Evolutionary conservation across 2,797 vertebrate genomes (phyloP).

Genomic region (Eulemur rubriventer): DNA sequence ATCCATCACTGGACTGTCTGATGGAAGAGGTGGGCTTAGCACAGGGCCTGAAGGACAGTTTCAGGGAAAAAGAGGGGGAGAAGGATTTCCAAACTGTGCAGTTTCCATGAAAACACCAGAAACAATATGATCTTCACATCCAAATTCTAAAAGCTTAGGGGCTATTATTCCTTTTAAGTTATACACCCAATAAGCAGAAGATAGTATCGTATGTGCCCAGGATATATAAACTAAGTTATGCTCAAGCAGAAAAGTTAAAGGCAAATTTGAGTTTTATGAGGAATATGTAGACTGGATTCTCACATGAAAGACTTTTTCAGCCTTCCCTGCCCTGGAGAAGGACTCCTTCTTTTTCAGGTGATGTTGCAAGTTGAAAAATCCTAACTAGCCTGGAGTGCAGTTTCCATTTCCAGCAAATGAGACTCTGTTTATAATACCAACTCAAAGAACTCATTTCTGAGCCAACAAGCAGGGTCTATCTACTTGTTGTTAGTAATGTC

Average conservation of each 20-base stretch:
- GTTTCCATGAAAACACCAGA: not conserved
- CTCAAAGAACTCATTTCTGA: not conserved
- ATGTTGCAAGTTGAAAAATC: not conserved
- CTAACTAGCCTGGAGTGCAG: not conserved
- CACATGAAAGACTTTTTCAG: not conserved
- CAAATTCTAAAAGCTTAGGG: not conserved
- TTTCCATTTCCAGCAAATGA: not conserved
- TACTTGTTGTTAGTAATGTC: not conserved
- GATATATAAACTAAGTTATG: not conserved
- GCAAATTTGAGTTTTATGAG: not conserved
- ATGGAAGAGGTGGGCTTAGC: conserved; percentile 27
- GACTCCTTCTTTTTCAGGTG: not conserved
- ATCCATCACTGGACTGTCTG: conserved; percentile 39
- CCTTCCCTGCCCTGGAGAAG: not conserved
- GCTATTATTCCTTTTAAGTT: not conserved
- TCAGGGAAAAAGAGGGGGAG: not conserved
- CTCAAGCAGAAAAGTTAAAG: not conserved
- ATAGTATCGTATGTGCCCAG: not conserved
- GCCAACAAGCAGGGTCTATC: not conserved
- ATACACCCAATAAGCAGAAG: not conserved
- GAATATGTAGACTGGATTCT: not conserved
- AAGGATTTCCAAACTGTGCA: not conserved
- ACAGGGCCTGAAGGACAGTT: not conserved
- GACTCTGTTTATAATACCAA: not conserved
- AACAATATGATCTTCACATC: not conserved